A percentile compares a stretch with the other conserved stretches of the same genome.
Evolutionary conservation across 2,797 vertebrate species (phyloP).

Genomic region (Margarornis squamiger): DNA sequence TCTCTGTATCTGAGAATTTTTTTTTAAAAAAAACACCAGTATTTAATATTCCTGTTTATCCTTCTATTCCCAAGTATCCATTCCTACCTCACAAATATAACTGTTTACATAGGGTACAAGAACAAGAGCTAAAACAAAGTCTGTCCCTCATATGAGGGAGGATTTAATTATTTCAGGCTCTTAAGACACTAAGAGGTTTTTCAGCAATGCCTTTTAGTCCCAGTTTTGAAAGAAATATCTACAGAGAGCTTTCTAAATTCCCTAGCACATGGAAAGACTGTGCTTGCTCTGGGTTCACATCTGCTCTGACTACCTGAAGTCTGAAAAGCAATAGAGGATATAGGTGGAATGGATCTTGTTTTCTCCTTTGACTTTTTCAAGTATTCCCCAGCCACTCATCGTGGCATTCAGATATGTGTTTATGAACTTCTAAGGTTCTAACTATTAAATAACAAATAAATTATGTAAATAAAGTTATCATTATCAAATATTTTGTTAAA

Average conservation of each 20-base stretch:
- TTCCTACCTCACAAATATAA: neutral
- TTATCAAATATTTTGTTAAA: neutral
- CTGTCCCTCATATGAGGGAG: neutral
- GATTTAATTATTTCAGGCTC: neutral
- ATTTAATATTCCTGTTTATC: slow-evolving; percentile 28
- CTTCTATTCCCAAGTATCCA: slow-evolving; percentile 7
- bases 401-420: neutral
- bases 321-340: neutral
- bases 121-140: slow-evolving; percentile 5
- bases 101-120: neutral
- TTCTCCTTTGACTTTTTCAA: neutral
- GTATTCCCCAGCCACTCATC: neutral
- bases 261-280: neutral
- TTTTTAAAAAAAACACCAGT: neutral
- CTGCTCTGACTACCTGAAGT: neutral
- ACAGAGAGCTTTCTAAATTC: neutral
- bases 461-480: neutral
- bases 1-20: neutral
- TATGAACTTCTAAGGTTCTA: neutral
- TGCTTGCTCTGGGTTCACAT: neutral
- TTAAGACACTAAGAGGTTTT: neutral
- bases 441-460: neutral
- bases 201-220: neutral
- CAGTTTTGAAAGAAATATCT: neutral
- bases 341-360: neutral